Percentiles rank a stretch among this genome's conserved stretches.
Conservation (phyloP, 2,113 vertebrate genomes). For the Perca schrenkii region DNA sequence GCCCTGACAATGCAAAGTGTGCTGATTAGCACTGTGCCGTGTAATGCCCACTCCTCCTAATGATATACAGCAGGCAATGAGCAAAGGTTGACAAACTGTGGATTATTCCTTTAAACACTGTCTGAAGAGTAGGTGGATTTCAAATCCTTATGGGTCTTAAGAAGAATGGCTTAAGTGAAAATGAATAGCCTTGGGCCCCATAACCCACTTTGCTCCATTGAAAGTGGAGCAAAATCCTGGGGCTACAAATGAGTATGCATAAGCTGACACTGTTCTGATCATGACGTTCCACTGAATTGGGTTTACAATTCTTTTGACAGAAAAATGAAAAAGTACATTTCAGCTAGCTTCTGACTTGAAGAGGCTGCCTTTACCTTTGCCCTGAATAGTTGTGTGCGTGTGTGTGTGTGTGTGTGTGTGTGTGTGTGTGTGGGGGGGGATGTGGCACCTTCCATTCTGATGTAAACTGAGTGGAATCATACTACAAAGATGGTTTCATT, state of each 20-base stretch:
- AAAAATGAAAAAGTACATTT: not conserved
- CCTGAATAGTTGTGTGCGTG: not conserved
- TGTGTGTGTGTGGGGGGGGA: not conserved
- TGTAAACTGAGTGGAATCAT: not conserved
- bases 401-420: not conserved
- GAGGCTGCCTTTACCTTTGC: not conserved
- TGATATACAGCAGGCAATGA: not conserved
- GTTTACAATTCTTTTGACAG: conserved; percentile 3
- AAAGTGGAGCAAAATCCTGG: conserved; percentile 74
- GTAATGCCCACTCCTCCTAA: not conserved
- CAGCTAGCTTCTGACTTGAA: not conserved
- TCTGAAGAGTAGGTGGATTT: conserved; percentile 38
- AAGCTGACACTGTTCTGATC: conserved; percentile 59
- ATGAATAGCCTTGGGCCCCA: conserved; percentile 54
- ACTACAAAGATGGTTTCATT: not conserved
- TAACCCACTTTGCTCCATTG: conserved; percentile 71
- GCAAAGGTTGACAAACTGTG: conserved; percentile 22
- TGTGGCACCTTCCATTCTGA: not conserved
- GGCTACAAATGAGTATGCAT: conserved; percentile 68
- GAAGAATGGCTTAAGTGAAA: conserved; percentile 62
- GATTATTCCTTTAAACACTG: conserved; percentile 16
- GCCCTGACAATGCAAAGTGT: not conserved
- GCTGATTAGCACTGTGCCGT: not conserved
- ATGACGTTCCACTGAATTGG: conserved; percentile 29
- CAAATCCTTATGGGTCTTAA: conserved; percentile 34